Percentiles rank a stretch among this genome's conserved stretches.
Conservation (phyloP, 1,140 invertebrate species). For the Diorhabda sublineata region DNA sequence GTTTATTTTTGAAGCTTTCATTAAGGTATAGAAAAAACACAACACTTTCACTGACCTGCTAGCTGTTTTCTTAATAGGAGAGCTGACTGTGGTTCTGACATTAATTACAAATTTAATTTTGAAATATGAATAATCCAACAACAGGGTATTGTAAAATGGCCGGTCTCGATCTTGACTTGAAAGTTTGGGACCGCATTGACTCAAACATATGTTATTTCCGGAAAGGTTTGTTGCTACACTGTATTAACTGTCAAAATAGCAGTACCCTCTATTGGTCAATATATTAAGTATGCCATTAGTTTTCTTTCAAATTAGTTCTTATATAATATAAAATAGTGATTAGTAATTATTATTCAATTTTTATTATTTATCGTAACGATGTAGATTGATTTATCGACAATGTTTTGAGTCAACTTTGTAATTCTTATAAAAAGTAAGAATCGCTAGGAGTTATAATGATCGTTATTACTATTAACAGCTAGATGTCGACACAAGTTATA, state of each 20-base stretch:
- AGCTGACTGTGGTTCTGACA: constrained; percentile 92
- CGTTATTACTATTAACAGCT: too few relatives aligned
- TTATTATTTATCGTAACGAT: too few relatives aligned
- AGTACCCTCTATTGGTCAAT: constrained; percentile 13
- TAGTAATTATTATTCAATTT: too few relatives aligned
- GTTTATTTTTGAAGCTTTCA: constrained; percentile 3
- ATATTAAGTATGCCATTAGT: too few relatives aligned
- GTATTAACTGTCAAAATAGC: constrained; percentile 18
- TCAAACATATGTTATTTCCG: constrained; percentile 47
- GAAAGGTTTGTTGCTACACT: constrained; percentile 37
- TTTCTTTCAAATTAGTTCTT: too few relatives aligned
- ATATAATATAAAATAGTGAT: too few relatives aligned
- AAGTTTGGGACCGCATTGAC: constrained; percentile 40
- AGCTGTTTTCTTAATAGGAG: constrained; percentile 92
- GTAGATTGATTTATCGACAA: too few relatives aligned
- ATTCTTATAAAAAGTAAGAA: too few relatives aligned
- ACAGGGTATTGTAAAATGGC: constrained; percentile 59
- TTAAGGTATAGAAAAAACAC: not conserved
- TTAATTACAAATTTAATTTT: constrained; percentile 70
- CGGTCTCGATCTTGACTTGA: constrained; percentile 47
- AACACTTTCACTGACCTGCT: constrained; percentile 66
- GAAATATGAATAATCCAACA: constrained; percentile 51
- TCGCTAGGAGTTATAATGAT: too few relatives aligned
- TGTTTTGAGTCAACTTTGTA: too few relatives aligned
- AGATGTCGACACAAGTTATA: too few relatives aligned